Evolutionary conservation across 1,140 invertebrate species (phyloP), one percentile per base, ranked within the genome.

Genomic region (Ooceraea biroi): DNA sequence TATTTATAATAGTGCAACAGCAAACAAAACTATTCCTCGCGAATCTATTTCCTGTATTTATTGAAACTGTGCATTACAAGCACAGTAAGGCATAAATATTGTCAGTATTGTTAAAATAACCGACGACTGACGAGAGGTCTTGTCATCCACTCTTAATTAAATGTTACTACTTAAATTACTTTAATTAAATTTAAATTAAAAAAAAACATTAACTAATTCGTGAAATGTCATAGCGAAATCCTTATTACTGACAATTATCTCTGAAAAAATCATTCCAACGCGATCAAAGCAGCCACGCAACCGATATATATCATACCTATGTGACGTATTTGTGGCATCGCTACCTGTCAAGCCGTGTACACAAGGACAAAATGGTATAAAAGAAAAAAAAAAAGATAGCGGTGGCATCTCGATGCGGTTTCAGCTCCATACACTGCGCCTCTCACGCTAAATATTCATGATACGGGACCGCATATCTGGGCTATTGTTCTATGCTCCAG

Each of bases 391-490:
- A 68, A 46, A 12, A n/a, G 0, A 19, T 52, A 69, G 30, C 27
- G 48, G 14, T 44, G 60, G 85, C 57, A 83, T 86, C 76, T 73
- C 25, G 52, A 68, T 50, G 44, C 77, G 41, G 69, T 52, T 83
- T 86, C 63, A 86, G 44, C 77, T 46, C 2, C 55, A 69, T 72
- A 78, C 84, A 73, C 50, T 84, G 46, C 41, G 61, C 65, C 63
- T 80, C 66, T 57, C 71, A 83, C 83, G 84, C 86, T 90, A 90
- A 90, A 90, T 90, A 90, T 90, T 90, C 89, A 90, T 90, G 89
- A 90, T 89, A 89, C 89, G 69, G 69, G 88, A 87, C 78, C 86
- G 88, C 89, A 66, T 90, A 89, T 90, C 86, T 90, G 48, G 84
- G 84, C 88, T 82, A 90, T 89, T 90, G 88, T 90, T 87, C 86